Conservation (phyloP, 2,797 vertebrate genomes). For the Mallotus villosus region DNA sequence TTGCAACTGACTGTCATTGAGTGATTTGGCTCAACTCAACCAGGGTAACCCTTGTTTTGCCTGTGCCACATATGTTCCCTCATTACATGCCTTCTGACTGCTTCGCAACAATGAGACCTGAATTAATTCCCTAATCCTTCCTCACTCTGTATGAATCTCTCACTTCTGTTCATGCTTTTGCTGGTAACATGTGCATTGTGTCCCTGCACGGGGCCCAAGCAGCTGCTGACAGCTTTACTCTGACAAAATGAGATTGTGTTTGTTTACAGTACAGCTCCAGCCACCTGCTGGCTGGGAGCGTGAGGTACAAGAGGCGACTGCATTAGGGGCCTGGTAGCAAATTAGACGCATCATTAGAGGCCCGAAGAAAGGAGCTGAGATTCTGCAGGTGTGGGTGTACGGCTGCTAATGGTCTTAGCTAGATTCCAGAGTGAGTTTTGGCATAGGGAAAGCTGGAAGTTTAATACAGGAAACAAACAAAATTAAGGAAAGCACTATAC, state of each 20-base stretch:
- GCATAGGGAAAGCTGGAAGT: too few relatives aligned
- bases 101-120: constrained; percentile 28
- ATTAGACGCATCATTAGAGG: constrained; percentile 55
- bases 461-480: too few relatives aligned
- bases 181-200: constrained; percentile 44
- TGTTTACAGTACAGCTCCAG: constrained; percentile 57
- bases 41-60: constrained; percentile 14
- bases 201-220: constrained; percentile 48
- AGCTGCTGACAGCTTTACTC: constrained; percentile 59
- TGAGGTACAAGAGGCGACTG: constrained; percentile 44
- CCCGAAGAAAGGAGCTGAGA: constrained; percentile 9
- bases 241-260: constrained; percentile 63
- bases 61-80: constrained; percentile 41
- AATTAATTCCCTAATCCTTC: constrained; percentile 20
- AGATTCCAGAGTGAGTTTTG: too few relatives aligned
- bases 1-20: too few relatives aligned
- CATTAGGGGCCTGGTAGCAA: constrained; percentile 49
- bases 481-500: too few relatives aligned
- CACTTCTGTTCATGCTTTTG: neutral
- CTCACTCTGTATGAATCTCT: constrained; percentile 19
- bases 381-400: neutral
- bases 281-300: constrained; percentile 52
- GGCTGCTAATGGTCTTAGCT: neutral
- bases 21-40: too few relatives aligned
- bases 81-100: constrained; percentile 45